Conservation (phyloP, 2,888 invertebrate genomes). For the Agriopis aurantiaria region DNA sequence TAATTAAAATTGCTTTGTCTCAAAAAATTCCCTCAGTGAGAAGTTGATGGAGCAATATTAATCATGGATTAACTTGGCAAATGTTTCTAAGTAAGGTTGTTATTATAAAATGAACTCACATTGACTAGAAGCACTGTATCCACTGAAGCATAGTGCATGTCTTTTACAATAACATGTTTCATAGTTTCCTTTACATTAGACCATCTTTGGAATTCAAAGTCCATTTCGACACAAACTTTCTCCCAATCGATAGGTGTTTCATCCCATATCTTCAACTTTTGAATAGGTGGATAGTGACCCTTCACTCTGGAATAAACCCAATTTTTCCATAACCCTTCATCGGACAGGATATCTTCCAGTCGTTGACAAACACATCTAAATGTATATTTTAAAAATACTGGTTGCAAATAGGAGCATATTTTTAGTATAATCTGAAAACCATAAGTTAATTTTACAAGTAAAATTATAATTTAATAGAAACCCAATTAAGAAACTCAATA, state of each 20-base stretch:
- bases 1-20: no score
- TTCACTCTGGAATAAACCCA: conserved; percentile 78
- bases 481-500: no score
- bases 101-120: conserved; percentile 67
- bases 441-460: not conserved
- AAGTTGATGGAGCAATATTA: no score
- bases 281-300: conserved; percentile 72
- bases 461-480: no score
- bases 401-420: conserved; percentile 87
- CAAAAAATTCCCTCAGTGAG: no score
- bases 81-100: not conserved
- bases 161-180: conserved; percentile 79
- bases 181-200: conserved; percentile 73
- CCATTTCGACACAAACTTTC: conserved; percentile 86
- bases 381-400: conserved; percentile 82
- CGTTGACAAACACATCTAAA: conserved; percentile 85
- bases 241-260: conserved; percentile 83
- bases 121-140: conserved; percentile 86
- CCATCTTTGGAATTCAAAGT: conserved; percentile 87
- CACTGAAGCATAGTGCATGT: conserved; percentile 86
- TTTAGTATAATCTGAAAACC: conserved; percentile 84
- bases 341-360: conserved; percentile 84
- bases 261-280: conserved; percentile 69
- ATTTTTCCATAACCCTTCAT: conserved; percentile 86
- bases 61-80: no score